These are phyloP conservation scores for Sebastolobus altivelis DNA, from an alignment of 2,797 vertebrate genomes.

Conservation along the genomic window DNA sequence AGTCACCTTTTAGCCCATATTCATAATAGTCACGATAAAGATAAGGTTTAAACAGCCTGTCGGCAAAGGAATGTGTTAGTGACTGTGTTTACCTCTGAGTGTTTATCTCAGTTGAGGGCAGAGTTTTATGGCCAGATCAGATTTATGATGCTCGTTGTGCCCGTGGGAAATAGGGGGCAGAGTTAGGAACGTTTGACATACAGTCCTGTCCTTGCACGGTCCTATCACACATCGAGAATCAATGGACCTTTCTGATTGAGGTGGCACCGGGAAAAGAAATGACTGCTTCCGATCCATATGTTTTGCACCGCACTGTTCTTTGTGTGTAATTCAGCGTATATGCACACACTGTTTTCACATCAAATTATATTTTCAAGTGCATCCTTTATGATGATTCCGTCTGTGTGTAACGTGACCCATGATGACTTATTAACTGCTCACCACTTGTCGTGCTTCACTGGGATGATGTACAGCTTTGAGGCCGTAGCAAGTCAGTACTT, in stretches of 20 bases:
- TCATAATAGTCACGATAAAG: not conserved
- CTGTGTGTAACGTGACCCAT: not conserved
- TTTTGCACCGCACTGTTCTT: slow-evolving; percentile 10
- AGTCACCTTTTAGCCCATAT: not conserved
- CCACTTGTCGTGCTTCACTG: slow-evolving; percentile 7
- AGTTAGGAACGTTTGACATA: slow-evolving; percentile 55
- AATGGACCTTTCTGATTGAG: slow-evolving; percentile 45
- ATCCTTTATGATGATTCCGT: not conserved
- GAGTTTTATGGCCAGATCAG: slow-evolving; percentile 53
- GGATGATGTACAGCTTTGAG: slow-evolving; percentile 32
- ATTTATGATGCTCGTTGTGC: slow-evolving; percentile 61
- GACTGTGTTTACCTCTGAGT: slow-evolving; percentile 33
- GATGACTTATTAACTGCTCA: slow-evolving; percentile 15
- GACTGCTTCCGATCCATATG: slow-evolving; percentile 13
- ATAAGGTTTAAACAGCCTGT: slow-evolving; percentile 12
- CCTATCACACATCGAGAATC: slow-evolving; percentile 41
- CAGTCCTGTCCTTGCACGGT: slow-evolving; percentile 46
- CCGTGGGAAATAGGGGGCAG: slow-evolving; percentile 54
- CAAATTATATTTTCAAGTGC: not conserved
- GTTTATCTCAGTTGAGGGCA: slow-evolving; percentile 32
- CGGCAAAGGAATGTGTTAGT: slow-evolving; percentile 9
- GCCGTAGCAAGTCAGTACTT: slow-evolving; percentile 19
- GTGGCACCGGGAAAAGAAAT: slow-evolving; percentile 1
- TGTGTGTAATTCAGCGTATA: not conserved
- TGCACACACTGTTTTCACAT: not conserved